Evolutionary conservation across 2,113 vertebrate genomes (phyloP).

Genomic region (Pantherophis guttatus): DNA sequence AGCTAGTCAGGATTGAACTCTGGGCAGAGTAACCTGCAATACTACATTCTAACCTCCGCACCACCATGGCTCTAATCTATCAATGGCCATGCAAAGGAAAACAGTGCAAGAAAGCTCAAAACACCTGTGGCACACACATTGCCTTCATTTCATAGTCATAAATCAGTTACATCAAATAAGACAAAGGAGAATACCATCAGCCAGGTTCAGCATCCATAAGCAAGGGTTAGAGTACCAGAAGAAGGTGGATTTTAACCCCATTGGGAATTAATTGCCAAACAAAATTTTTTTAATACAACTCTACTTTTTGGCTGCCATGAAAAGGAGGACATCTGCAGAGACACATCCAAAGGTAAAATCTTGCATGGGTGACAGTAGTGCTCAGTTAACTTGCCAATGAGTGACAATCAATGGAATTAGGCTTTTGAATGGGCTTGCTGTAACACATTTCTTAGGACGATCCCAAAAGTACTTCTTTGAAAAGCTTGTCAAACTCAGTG

Average conservation of each 20-base stretch:
- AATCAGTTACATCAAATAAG: background rate
- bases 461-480: background rate
- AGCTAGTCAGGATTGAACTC: background rate
- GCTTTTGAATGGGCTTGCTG: background rate
- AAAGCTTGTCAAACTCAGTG: background rate
- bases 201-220: background rate
- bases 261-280: background rate
- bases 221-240: background rate
- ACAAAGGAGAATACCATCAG: background rate
- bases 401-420: background rate
- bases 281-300: background rate
- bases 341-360: background rate
- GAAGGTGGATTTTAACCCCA: background rate
- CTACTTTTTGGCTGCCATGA: background rate
- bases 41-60: background rate
- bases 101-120: background rate
- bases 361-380: background rate
- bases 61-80: background rate
- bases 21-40: background rate
- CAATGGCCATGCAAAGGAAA: background rate
- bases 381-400: background rate
- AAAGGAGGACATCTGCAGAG: background rate
- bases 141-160: background rate
- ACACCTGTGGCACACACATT: background rate
- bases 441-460: background rate